Conservation (phyloP, 2,888 invertebrate species). For the Tridacna gigas region DNA sequence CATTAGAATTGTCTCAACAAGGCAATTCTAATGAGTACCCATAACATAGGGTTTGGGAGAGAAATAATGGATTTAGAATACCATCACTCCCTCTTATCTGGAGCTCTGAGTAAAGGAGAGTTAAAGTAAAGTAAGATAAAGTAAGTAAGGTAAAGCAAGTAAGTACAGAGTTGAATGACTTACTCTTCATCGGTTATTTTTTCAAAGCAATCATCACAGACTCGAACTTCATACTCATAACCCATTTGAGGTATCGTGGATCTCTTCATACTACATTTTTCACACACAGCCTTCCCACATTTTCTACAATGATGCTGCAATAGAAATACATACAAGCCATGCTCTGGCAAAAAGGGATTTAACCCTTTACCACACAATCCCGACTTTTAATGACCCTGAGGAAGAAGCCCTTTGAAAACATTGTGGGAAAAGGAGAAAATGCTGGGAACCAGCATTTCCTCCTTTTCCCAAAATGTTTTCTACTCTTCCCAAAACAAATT, state of each 20-base stretch:
- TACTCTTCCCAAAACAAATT: too few species aligned
- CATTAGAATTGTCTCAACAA: too few species aligned
- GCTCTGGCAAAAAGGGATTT: not conserved
- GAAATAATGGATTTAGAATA: too few species aligned
- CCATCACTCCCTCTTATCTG: too few species aligned
- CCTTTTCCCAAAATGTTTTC: not conserved
- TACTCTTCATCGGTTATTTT: conserved; percentile 94
- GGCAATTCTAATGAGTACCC: too few species aligned
- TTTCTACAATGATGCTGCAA: conserved; percentile 87
- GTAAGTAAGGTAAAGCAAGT: too few species aligned
- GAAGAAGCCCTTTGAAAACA: not conserved
- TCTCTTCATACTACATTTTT: conserved; percentile 94
- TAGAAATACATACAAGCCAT: not conserved
- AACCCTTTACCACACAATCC: not conserved
- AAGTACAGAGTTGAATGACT: conserved; percentile 85
- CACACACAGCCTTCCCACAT: conserved; percentile 98
- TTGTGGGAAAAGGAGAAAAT: not conserved
- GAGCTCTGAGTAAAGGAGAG: too few species aligned
- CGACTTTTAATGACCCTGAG: not conserved
- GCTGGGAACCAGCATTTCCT: not conserved
- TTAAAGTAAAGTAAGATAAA: too few species aligned
- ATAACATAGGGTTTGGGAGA: too few species aligned
- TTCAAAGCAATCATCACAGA: conserved; percentile 96
- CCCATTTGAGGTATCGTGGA: conserved; percentile 98
- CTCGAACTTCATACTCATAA: conserved; percentile 98